These are phyloP conservation scores for Euleptes europaea DNA, from an alignment of 2,113 vertebrate genomes.

Conservation along the genomic window DNA sequence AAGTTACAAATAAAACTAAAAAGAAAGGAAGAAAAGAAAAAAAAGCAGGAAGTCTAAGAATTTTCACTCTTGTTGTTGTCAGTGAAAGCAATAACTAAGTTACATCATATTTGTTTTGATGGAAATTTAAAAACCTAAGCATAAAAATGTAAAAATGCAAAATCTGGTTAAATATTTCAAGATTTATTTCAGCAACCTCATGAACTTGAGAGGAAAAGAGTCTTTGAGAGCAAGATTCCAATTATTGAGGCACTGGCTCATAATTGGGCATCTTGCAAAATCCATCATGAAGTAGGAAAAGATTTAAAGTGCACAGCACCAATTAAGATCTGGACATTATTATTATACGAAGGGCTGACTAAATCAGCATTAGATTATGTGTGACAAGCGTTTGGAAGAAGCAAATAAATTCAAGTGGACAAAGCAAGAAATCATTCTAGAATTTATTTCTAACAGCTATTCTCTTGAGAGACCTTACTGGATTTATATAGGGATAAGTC, in stretches of 20 bases:
- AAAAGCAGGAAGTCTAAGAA: slow-evolving; percentile 15
- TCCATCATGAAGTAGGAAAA: neutral
- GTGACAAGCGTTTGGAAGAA: slow-evolving; percentile 17
- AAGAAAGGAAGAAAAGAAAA: neutral
- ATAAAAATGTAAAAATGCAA: neutral
- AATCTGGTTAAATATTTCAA: slow-evolving; percentile 25
- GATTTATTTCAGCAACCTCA: slow-evolving; percentile 19
- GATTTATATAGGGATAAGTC: neutral
- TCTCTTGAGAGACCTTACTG: neutral
- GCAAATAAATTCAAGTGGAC: slow-evolving; percentile 27
- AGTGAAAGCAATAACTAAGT: neutral
- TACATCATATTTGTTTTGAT: neutral
- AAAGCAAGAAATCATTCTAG: slow-evolving; percentile 3
- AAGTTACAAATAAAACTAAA: slow-evolving; percentile 22
- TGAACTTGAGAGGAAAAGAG: slow-evolving; percentile 12
- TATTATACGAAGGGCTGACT: neutral
- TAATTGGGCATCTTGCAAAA: slow-evolving; percentile 26
- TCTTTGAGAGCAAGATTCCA: slow-evolving; percentile 27
- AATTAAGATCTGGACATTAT: neutral
- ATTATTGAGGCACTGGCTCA: slow-evolving; percentile 16
- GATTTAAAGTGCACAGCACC: neutral
- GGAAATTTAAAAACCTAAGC: slow-evolving; percentile 16
- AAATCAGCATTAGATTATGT: neutral
- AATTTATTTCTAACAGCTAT: neutral
- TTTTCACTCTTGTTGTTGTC: slow-evolving; percentile 21